phyloP scores from a whole-genome alignment of 2,888 invertebrate genomes.

The Hypomecis atomaria region DNA sequence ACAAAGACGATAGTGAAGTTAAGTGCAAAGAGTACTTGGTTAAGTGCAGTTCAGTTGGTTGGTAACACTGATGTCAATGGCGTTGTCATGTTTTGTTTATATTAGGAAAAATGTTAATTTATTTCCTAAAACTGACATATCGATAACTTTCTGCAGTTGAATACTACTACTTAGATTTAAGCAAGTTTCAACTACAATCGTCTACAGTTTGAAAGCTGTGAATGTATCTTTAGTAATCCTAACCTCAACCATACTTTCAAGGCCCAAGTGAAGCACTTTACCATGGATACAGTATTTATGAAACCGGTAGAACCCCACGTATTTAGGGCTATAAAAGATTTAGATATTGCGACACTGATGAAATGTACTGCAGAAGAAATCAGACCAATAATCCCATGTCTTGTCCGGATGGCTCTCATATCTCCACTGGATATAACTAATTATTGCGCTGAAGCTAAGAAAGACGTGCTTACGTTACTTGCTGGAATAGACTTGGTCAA shows the following conservation, averaged over 20 bases:
- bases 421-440: conserved; percentile 94
- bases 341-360: conserved; percentile 90
- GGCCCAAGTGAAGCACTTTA: conserved; percentile 10
- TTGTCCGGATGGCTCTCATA: conserved; percentile 95
- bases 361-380: conserved; percentile 91
- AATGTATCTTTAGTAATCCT: background rate
- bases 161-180: too few relatives aligned
- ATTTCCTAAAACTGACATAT: too few relatives aligned
- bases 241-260: conserved; percentile 9
- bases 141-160: too few relatives aligned
- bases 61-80: too few relatives aligned
- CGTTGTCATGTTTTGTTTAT: too few relatives aligned
- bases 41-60: too few relatives aligned
- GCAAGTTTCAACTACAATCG: too few relatives aligned
- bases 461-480: conserved; percentile 94
- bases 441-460: conserved; percentile 92
- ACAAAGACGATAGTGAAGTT: too few relatives aligned
- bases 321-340: conserved; percentile 92
- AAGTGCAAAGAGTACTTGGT: too few relatives aligned
- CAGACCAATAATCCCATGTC: conserved; percentile 95
- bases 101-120: too few relatives aligned
- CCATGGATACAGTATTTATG: conserved; percentile 71
- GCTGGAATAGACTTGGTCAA: conserved; percentile 97
- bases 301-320: conserved; percentile 88
- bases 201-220: too few relatives aligned